phyloP scores from a whole-genome alignment of 1,140 invertebrate species.

The Gyrodactylus salaris region DNA sequence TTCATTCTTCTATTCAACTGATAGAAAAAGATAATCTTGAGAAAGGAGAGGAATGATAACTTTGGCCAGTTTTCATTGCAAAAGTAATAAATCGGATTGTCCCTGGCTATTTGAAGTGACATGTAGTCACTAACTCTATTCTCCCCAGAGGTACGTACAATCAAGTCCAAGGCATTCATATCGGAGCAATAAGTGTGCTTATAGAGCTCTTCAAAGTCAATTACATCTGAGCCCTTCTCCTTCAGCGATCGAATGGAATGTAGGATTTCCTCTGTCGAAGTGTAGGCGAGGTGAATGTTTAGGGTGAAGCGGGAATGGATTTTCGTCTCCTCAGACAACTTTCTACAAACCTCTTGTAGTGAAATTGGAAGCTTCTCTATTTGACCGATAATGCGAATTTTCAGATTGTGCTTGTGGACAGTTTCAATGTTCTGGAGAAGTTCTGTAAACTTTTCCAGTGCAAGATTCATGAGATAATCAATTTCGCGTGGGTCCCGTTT shows the following conservation, averaged over 20 bases:
- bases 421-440: slow-evolving; percentile 46
- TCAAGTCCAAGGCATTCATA: slow-evolving; percentile 41
- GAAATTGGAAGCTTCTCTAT: not conserved
- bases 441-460: slow-evolving; percentile 47
- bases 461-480: slow-evolving; percentile 46
- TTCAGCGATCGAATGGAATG: not conserved
- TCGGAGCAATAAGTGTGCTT: slow-evolving; percentile 40
- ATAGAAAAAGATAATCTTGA: not conserved
- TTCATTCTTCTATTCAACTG: not conserved
- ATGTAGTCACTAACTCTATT: slow-evolving; percentile 72
- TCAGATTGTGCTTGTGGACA: not conserved
- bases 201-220: slow-evolving; percentile 29
- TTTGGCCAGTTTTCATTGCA: not conserved
- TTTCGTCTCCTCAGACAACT: not conserved
- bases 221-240: not conserved
- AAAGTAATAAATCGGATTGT: not conserved
- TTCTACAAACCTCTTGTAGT: not conserved
- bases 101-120: slow-evolving; percentile 46
- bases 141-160: slow-evolving; percentile 81
- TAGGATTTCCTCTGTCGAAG: not conserved
- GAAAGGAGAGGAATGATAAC: not conserved
- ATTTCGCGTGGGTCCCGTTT: slow-evolving; percentile 70
- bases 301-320: not conserved
- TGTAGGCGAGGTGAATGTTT: slow-evolving; percentile 6
- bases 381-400: slow-evolving; percentile 4